Evolutionary conservation across 2,113 vertebrate species (phyloP), one percentile per base, ranked within the genome.

Genomic region (Thalassarche chlororhynchos): DNA sequence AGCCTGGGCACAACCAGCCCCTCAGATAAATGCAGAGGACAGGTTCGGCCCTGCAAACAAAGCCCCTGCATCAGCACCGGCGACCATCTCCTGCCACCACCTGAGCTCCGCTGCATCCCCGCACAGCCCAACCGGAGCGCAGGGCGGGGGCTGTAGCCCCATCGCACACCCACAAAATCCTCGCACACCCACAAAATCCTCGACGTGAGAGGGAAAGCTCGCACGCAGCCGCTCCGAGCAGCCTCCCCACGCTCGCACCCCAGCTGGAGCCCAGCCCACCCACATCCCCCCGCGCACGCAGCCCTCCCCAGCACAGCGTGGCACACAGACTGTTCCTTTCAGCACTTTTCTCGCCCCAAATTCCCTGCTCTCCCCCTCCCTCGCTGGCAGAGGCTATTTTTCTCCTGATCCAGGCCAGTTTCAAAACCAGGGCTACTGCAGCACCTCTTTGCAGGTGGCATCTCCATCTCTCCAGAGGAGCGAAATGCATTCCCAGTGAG

Each of bases 281-380:
- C 55, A 1, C 32, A 3, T 34, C 72, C 31, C 46, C 54, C 52
- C 49, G 5, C 10, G 2, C 72, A 34, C 26, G 1, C 61, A 74
- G 47, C 80, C 76, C 70, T 61, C 54, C 31, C 24, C 1, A 1
- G 68, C 78, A 72, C 78, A 84, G 40, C 3, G 1, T 10, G 28
- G 14, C 5, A 34, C 51, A 89, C 96, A 94, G 81, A 68, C 66
- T 95, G 93, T 25, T 97, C 89, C 93, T 93, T 87, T 95, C 91
- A 91, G 66, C 69, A 31, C 61, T 81, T 36, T 78, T 69, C 19
- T 81, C 62, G 0, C 71, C 87, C 87, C 85, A 84, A 87, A 89
- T 89, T 94, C 84, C 70, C 87, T 29, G 31, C 64, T 81, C 84
- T 77, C 46, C 65, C 49, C 71, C 74, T 76, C 51, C 36, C 64